phyloP scores from a whole-genome alignment of 2,888 invertebrate species.

The Synanthedon formicaeformis region DNA sequence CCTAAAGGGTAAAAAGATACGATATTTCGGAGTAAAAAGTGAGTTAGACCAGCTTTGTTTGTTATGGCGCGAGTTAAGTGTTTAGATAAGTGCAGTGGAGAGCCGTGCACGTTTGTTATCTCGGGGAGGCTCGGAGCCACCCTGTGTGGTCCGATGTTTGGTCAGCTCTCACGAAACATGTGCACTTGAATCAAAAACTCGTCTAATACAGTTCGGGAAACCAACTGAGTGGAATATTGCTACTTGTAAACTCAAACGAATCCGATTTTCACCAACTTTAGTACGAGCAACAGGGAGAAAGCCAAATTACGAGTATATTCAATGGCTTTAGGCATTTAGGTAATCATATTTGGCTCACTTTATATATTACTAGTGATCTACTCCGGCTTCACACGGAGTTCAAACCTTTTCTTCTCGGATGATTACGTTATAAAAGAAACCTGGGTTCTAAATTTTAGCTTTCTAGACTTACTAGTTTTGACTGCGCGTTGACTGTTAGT shows the following conservation, averaged over 20 bases:
- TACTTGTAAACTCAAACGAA: not conserved
- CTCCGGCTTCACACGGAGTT: too few relatives aligned
- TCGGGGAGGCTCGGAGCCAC: constrained; percentile 56
- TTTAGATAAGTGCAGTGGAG: constrained; percentile 67
- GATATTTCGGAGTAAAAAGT: constrained; percentile 62
- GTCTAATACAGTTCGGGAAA: constrained; percentile 15
- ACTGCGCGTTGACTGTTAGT: too few relatives aligned
- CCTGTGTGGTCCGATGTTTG: constrained; percentile 64
- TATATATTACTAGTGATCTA: too few relatives aligned
- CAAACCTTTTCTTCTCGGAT: too few relatives aligned
- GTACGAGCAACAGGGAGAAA: too few relatives aligned
- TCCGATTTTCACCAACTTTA: not conserved
- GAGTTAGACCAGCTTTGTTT: constrained; percentile 63
- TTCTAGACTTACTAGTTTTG: too few relatives aligned
- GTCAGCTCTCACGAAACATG: constrained; percentile 29
- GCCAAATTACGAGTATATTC: too few relatives aligned
- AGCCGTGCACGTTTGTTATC: constrained; percentile 64
- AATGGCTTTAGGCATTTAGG: too few relatives aligned
- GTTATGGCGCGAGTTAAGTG: constrained; percentile 63
- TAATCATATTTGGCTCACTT: too few relatives aligned
- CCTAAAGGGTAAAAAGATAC: constrained; percentile 59
- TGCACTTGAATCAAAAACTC: constrained; percentile 34
- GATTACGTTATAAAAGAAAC: too few relatives aligned
- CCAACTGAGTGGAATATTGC: not conserved
- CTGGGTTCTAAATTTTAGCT: too few relatives aligned